Evolutionary conservation across 2,888 invertebrate species (phyloP).

Genomic region (Drosophila atripex): DNA sequence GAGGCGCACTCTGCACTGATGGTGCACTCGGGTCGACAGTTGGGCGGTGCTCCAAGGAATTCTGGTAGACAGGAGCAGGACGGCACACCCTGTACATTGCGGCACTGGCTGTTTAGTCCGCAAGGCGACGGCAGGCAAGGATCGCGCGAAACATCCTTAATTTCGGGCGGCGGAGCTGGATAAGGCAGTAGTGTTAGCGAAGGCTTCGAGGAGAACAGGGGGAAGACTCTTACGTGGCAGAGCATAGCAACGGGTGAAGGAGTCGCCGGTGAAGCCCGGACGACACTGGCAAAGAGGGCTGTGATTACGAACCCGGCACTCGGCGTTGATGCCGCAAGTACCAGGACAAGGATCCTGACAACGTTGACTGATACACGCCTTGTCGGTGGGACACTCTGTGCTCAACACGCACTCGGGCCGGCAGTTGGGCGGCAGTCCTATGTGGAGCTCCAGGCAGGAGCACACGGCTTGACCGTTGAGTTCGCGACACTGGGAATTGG

Average conservation of each 20-base stretch:
- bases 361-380: slow-evolving; percentile 88
- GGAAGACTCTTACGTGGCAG: slow-evolving; percentile 82
- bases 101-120: slow-evolving; percentile 87
- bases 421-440: slow-evolving; percentile 88
- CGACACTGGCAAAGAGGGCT: slow-evolving; percentile 91
- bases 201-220: neutral
- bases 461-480: slow-evolving; percentile 87
- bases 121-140: slow-evolving; percentile 89
- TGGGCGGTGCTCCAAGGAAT: slow-evolving; percentile 88
- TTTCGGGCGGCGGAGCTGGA: slow-evolving; percentile 72
- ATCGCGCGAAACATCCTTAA: slow-evolving; percentile 82
- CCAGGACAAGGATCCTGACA: slow-evolving; percentile 88
- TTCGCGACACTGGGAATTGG: slow-evolving; percentile 87
- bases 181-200: neutral
- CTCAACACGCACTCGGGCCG: slow-evolving; percentile 89
- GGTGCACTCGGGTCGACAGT: slow-evolving; percentile 88
- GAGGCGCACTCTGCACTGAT: slow-evolving; percentile 88
- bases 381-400: slow-evolving; percentile 86
- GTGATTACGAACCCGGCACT: slow-evolving; percentile 90
- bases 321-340: slow-evolving; percentile 87
- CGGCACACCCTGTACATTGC: slow-evolving; percentile 85
- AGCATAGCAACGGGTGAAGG: slow-evolving; percentile 87
- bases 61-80: slow-evolving; percentile 86
- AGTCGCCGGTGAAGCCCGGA: slow-evolving; percentile 89
- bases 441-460: slow-evolving; percentile 86